A percentile compares a stretch with the other conserved stretches of the same genome.
These are phyloP conservation scores for Nannoperca australis DNA, from an alignment of 2,797 vertebrate genomes.

Conservation along the genomic window DNA sequence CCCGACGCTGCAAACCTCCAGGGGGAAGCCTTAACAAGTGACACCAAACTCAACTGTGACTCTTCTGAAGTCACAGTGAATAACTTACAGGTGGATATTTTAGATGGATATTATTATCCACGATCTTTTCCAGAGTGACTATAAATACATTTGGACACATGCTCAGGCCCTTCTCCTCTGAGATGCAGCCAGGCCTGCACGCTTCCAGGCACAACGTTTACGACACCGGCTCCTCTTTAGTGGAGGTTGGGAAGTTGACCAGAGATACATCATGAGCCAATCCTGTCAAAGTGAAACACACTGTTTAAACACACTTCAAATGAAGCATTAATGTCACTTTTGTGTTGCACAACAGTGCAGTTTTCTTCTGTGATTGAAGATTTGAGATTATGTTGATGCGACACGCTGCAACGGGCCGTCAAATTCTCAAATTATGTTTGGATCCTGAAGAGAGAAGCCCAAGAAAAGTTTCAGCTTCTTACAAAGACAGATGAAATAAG, in stretches of 20 bases:
- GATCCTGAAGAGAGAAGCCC: not conserved
- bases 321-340: not conserved
- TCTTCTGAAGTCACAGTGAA: too few species aligned
- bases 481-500: too few species aligned
- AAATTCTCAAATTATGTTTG: not conserved
- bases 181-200: not conserved
- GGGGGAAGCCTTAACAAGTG: not conserved
- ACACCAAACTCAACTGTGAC: too few species aligned
- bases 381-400: not conserved
- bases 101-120: not conserved
- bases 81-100: not conserved
- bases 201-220: not conserved
- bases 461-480: not conserved
- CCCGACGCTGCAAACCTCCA: slow-evolving; percentile 14
- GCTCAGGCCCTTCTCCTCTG: not conserved
- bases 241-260: not conserved
- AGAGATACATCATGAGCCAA: too few species aligned
- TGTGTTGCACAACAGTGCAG: not conserved
- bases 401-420: not conserved
- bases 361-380: not conserved
- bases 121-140: not conserved
- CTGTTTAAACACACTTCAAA: not conserved
- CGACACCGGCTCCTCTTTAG: not conserved
- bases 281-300: not conserved
- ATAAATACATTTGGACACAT: not conserved